These are phyloP conservation scores for Sarcoramphus papa DNA, from an alignment of 2,797 vertebrate genomes.

Conservation along the genomic window DNA sequence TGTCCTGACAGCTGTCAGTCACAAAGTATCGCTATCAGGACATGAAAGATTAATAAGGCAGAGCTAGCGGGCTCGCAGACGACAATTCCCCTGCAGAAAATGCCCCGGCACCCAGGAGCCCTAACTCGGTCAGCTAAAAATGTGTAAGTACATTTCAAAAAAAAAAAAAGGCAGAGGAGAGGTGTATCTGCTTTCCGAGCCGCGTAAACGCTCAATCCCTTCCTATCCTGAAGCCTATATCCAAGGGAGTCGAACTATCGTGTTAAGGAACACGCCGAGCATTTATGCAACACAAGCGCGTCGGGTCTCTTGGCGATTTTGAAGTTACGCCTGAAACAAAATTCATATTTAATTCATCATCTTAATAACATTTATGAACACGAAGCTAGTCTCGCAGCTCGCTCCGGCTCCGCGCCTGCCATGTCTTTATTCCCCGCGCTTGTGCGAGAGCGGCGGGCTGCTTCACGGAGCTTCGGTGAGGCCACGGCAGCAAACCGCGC, in stretches of 20 bases:
- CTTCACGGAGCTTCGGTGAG: not conserved
- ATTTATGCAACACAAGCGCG: not conserved
- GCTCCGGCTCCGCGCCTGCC: fast-evolving
- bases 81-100: not conserved
- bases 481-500: not conserved
- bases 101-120: not conserved
- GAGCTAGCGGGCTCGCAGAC: not conserved
- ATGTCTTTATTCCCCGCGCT: not conserved
- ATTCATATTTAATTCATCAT: slow-evolving; percentile 28
- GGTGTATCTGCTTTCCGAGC: not conserved
- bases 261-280: not conserved
- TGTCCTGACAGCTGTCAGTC: not conserved
- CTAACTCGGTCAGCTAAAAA: not conserved
- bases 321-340: not conserved
- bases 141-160: not conserved
- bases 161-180: not conserved
- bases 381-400: not conserved
- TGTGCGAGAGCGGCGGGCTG: not conserved
- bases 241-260: not conserved
- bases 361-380: not conserved
- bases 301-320: not conserved
- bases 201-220: not conserved
- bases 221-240: not conserved
- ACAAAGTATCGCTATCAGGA: not conserved
- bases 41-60: not conserved